These are phyloP conservation scores for Eupithecia exiguata DNA, from an alignment of 2,888 invertebrate species.

Conservation along the genomic window DNA sequence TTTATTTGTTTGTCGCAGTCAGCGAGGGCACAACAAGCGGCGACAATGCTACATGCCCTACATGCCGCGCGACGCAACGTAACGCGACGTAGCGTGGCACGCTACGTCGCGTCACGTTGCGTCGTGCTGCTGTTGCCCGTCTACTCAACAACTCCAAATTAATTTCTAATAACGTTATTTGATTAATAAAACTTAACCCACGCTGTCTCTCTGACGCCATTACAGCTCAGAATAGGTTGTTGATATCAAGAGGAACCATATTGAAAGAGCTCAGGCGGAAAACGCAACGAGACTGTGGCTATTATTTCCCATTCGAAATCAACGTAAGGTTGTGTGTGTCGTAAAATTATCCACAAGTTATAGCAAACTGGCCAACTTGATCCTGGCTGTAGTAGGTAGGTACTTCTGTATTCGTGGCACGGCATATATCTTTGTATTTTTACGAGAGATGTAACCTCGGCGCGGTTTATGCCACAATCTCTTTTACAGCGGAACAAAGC, in stretches of 20 bases:
- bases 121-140: neutral
- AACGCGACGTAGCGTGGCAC: neutral
- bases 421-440: conserved; percentile 3
- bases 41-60: neutral
- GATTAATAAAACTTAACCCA: neutral
- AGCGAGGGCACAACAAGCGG: conserved; percentile 7
- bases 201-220: neutral
- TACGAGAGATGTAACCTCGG: conserved; percentile 36
- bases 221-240: too few species aligned
- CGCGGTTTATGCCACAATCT: conserved; percentile 39
- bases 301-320: neutral
- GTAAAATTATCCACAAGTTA: neutral
- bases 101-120: neutral
- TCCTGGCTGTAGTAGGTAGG: neutral
- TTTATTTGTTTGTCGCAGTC: neutral
- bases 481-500: conserved; percentile 36
- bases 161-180: neutral
- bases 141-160: neutral
- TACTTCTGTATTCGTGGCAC: neutral
- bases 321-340: neutral
- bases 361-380: neutral
- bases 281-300: neutral
- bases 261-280: neutral
- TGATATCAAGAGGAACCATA: neutral
- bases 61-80: neutral